Evolutionary conservation across 2,113 vertebrate genomes (phyloP).

Genomic region (Callorhinus ursinus): DNA sequence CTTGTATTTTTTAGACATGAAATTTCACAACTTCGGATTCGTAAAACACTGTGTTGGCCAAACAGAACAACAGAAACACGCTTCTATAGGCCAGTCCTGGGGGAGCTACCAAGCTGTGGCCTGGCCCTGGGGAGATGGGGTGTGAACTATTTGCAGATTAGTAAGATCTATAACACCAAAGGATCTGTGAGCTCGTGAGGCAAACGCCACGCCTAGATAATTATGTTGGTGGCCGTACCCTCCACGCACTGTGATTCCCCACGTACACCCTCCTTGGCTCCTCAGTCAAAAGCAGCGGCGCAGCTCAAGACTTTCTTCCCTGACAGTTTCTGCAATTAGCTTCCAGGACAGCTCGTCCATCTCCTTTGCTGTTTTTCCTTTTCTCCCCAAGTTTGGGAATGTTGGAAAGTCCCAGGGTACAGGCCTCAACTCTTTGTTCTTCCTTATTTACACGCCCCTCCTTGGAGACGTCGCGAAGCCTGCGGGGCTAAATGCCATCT

Average conservation of each 20-base stretch:
- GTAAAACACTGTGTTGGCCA: background rate
- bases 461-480: background rate
- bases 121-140: too few species aligned
- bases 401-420: background rate
- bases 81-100: background rate
- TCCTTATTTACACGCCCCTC: background rate
- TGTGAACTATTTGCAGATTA: background rate
- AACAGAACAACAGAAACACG: background rate
- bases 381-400: background rate
- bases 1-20: background rate
- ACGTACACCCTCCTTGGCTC: background rate
- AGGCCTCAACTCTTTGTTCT: background rate
- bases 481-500: background rate
- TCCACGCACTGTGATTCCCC: accelerated
- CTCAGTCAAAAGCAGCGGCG: background rate
- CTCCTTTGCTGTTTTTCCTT: background rate
- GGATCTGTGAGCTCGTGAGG: background rate
- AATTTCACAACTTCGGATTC: background rate
- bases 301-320: background rate
- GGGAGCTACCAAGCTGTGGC: background rate
- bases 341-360: background rate
- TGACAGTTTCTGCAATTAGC: accelerated
- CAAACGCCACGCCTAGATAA: background rate
- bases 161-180: background rate
- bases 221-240: background rate